Percentiles rank a stretch among this genome's conserved stretches.
Conservation (phyloP, 2,888 invertebrate genomes). For the Epinotia bilunana region DNA sequence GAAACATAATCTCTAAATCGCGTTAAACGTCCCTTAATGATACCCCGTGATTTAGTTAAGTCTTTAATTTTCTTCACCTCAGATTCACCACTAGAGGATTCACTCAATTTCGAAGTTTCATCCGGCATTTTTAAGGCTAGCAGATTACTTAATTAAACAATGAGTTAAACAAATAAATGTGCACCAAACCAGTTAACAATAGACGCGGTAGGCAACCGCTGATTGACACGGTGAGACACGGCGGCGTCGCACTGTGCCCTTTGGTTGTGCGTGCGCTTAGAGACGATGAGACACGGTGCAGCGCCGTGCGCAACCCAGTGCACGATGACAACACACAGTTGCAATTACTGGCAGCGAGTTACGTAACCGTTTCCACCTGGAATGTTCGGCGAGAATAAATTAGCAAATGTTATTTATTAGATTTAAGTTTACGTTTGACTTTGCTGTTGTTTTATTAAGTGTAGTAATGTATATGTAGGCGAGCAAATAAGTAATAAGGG, state of each 20-base stretch:
- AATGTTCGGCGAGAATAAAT: not conserved
- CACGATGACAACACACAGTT: too few relatives aligned
- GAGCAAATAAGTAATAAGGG: not conserved
- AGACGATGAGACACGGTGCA: too few relatives aligned
- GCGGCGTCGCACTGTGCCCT: too few relatives aligned
- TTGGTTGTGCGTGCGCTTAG: too few relatives aligned
- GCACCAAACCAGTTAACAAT: slow-evolving; percentile 18
- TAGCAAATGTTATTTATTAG: not conserved
- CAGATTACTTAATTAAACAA: not conserved
- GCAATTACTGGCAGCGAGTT: not conserved
- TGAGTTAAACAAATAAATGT: slow-evolving; percentile 16
- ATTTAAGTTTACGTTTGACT: not conserved
- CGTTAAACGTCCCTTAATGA: too few relatives aligned
- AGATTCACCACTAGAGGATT: too few relatives aligned
- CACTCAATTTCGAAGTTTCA: too few relatives aligned
- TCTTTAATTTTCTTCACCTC: too few relatives aligned
- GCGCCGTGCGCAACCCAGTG: too few relatives aligned
- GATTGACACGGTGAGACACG: too few relatives aligned
- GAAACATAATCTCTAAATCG: not conserved
- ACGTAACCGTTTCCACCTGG: not conserved
- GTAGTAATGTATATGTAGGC: not conserved
- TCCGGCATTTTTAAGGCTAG: too few relatives aligned
- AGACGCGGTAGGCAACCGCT: not conserved
- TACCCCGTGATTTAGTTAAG: too few relatives aligned
- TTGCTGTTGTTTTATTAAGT: not conserved